These are phyloP conservation scores for Marcusenius ussheri DNA, from an alignment of 2,113 vertebrate species.

Conservation along the genomic window DNA sequence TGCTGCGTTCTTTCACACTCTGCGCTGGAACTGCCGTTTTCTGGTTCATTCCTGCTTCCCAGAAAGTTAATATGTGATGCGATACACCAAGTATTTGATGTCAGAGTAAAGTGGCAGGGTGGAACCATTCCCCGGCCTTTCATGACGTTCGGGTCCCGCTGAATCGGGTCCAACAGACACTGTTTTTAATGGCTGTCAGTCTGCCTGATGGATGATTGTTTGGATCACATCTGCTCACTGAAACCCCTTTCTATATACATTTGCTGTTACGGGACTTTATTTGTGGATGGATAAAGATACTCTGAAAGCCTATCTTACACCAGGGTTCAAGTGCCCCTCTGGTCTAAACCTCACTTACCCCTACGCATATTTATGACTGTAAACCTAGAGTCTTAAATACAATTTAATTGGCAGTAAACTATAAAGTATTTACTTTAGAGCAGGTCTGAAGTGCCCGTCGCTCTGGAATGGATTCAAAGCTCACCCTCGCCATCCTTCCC, in stretches of 20 bases:
- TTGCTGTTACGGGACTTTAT: conserved; percentile 41
- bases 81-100: conserved; percentile 26
- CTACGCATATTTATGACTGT: conserved; percentile 79
- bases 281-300: conserved; percentile 38
- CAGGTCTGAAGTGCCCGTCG: conserved; percentile 76
- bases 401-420: conserved; percentile 92
- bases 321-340: conserved; percentile 47
- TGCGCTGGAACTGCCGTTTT: not conserved
- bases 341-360: conserved; percentile 54
- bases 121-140: conserved; percentile 21
- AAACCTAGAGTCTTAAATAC: conserved; percentile 72
- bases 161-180: conserved; percentile 41
- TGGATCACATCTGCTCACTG: conserved; percentile 55
- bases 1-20: not conserved
- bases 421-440: conserved; percentile 75
- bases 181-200: conserved; percentile 59
- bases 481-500: conserved; percentile 40
- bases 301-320: conserved; percentile 41
- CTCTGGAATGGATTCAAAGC: conserved; percentile 74
- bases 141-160: conserved; percentile 50
- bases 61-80: conserved; percentile 36
- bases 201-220: conserved; percentile 55
- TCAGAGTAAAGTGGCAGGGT: conserved; percentile 22
- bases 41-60: not conserved
- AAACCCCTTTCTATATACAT: conserved; percentile 50